Conservation (phyloP, 2,888 invertebrate genomes). For the Acrocyrtus sp. region DNA sequence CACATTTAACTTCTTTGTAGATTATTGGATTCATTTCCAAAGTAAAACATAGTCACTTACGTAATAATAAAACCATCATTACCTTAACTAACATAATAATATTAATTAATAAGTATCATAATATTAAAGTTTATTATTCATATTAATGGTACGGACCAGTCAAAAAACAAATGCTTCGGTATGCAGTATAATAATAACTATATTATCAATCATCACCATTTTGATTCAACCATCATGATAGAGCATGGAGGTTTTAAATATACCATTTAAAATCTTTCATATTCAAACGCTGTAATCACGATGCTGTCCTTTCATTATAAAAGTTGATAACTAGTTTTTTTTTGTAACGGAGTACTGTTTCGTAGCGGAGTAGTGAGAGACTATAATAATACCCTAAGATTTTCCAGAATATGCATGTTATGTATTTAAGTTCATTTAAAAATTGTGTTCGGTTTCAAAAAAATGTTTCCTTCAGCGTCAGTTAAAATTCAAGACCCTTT, state of each 20-base stretch:
- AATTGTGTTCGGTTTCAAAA: slow-evolving; percentile 36
- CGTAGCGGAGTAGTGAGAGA: slow-evolving; percentile 37
- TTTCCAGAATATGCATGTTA: slow-evolving; percentile 37
- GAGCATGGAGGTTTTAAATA: slow-evolving; percentile 24
- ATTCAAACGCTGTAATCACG: slow-evolving; percentile 17
- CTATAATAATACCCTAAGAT: slow-evolving; percentile 41
- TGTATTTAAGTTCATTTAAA: slow-evolving; percentile 43
- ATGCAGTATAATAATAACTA: slow-evolving; percentile 34
- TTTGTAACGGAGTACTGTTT: slow-evolving; percentile 32
- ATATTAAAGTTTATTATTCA: no score
- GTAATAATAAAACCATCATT: slow-evolving; percentile 44
- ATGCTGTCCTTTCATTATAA: background rate
- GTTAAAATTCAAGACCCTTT: slow-evolving; percentile 51
- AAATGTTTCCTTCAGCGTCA: slow-evolving; percentile 38
- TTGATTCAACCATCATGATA: slow-evolving; percentile 32
- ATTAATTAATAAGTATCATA: no score
- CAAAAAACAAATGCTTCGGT: slow-evolving; percentile 54
- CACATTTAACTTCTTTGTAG: slow-evolving; percentile 35
- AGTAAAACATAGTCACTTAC: slow-evolving; percentile 43
- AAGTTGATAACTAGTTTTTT: slow-evolving; percentile 26
- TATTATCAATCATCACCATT: slow-evolving; percentile 47
- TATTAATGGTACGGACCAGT: slow-evolving; percentile 51
- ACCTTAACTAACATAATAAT: no score
- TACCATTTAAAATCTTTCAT: slow-evolving; percentile 21
- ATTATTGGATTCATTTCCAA: slow-evolving; percentile 37